phyloP scores from a whole-genome alignment of 2,113 vertebrate genomes.

The Fukomys damarensis region DNA sequence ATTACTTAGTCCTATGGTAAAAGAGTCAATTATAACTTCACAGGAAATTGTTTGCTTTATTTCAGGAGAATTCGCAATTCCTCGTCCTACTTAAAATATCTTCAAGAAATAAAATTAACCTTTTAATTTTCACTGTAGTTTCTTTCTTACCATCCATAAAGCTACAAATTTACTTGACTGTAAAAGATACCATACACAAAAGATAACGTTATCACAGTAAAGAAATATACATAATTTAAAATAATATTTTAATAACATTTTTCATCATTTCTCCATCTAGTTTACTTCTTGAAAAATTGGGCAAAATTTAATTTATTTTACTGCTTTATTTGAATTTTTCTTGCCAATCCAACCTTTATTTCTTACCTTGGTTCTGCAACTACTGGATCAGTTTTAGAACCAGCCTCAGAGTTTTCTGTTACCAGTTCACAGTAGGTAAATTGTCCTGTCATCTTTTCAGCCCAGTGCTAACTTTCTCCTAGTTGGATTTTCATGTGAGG shows the following conservation, averaged over 20 bases:
- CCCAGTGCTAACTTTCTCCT: slow-evolving; percentile 84
- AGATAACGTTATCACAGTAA: background rate
- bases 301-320: slow-evolving; percentile 91
- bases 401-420: slow-evolving; percentile 72
- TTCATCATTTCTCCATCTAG: slow-evolving; percentile 30
- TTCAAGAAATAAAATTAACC: background rate
- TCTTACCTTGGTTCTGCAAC: slow-evolving; percentile 71
- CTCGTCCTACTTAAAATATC: background rate
- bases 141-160: background rate
- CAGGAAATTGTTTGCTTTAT: background rate
- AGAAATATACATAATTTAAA: background rate
- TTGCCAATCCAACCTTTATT: slow-evolving; percentile 83
- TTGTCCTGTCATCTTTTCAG: slow-evolving; percentile 76
- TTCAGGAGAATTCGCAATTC: background rate
- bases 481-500: slow-evolving; percentile 82
- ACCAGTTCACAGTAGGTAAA: slow-evolving; percentile 79
- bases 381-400: slow-evolving; percentile 86
- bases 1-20: background rate
- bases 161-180: background rate
- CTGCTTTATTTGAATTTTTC: slow-evolving; percentile 86
- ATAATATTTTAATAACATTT: background rate
- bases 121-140: background rate
- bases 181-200: background rate
- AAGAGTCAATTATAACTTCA: background rate
- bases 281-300: slow-evolving; percentile 84